These are phyloP conservation scores for Shargacucullia verbasci DNA, from an alignment of 2,888 invertebrate genomes.

Conservation along the genomic window DNA sequence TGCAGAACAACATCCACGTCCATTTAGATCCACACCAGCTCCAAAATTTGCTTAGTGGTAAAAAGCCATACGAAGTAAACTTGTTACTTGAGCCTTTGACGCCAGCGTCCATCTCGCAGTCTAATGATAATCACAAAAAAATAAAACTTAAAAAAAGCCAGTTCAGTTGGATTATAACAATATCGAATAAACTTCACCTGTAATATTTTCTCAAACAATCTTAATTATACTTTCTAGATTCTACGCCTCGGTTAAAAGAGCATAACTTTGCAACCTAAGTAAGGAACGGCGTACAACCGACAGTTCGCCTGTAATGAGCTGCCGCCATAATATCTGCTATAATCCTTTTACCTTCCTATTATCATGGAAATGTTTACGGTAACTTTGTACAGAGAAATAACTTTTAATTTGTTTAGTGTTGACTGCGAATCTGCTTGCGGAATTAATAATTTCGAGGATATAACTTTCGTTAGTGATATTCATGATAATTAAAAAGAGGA, in stretches of 20 bases:
- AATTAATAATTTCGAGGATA: background rate
- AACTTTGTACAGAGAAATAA: conserved; percentile 10
- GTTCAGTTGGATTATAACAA: background rate
- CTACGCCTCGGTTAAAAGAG: conserved; percentile 28
- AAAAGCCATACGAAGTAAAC: no score
- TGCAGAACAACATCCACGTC: no score
- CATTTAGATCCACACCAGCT: no score
- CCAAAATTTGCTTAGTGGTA: no score
- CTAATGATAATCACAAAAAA: no score
- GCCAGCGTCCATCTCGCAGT: no score
- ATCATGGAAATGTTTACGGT: conserved; percentile 30
- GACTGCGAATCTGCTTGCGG: background rate
- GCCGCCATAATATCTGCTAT: conserved; percentile 23
- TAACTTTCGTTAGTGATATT: no score
- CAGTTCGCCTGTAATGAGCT: conserved; percentile 25
- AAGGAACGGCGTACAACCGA: conserved; percentile 3
- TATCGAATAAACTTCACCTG: background rate
- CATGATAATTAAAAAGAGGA: no score
- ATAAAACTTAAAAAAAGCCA: no score
- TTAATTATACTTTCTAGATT: conserved; percentile 14
- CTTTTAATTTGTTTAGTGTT: conserved; percentile 9
- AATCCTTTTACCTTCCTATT: conserved; percentile 34
- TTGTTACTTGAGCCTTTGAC: no score
- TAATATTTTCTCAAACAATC: background rate
- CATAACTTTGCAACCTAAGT: conserved; percentile 41